phyloP scores from a whole-genome alignment of 1,140 invertebrate species.

The Chironomus striatipennis region DNA sequence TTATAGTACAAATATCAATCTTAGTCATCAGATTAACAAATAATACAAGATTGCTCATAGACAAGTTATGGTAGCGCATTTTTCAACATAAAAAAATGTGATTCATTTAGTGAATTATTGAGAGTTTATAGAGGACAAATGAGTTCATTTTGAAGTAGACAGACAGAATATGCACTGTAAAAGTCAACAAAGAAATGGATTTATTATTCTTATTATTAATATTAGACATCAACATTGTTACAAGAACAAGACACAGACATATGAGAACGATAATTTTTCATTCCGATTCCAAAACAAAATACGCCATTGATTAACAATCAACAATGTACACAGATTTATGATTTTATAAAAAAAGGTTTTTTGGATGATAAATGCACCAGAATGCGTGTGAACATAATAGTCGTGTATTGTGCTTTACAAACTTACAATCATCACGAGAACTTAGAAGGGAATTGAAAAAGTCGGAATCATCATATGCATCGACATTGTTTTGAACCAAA shows the following conservation, averaged over 20 bases:
- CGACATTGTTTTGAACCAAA: neutral
- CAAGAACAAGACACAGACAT: slow-evolving; percentile 2
- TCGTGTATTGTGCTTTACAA: neutral
- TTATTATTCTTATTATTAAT: too few species aligned
- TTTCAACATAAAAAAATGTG: neutral
- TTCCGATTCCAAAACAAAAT: neutral
- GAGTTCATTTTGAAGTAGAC: too few species aligned
- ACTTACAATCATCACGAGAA: slow-evolving; percentile 7
- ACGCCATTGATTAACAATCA: slow-evolving; percentile 5
- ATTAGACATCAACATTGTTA: neutral
- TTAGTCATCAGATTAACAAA: slow-evolving; percentile 21
- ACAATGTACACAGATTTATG: neutral
- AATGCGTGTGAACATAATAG: neutral
- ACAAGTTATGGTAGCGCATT: slow-evolving; percentile 19
- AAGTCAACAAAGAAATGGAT: too few species aligned
- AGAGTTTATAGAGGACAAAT: too few species aligned
- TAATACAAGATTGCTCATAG: neutral
- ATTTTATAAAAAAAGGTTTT: neutral
- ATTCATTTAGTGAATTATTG: too few species aligned
- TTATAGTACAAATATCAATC: too few species aligned
- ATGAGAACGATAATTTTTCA: neutral
- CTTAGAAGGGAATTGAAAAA: neutral
- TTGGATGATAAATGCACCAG: neutral
- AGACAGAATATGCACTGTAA: too few species aligned
- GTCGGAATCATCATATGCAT: neutral